Evolutionary conservation across 1,140 invertebrate species (phyloP), one percentile per base, ranked within the genome.

Genomic region (Propsilocerus akamusi): DNA sequence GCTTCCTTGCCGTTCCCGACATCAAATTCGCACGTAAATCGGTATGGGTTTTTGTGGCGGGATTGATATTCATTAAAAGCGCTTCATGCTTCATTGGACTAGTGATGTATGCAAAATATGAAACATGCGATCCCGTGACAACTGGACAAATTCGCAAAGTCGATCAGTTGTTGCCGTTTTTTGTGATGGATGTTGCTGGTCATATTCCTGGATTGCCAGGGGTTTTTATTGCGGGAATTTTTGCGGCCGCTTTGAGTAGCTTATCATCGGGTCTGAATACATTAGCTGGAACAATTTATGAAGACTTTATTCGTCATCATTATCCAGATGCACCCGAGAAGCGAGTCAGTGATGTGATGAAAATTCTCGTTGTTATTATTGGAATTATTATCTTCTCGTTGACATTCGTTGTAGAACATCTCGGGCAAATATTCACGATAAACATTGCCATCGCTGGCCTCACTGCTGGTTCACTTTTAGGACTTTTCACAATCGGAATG

Each of bases 221-320:
- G 46, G 58, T 84, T n/a, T 81, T 84, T 60, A 68, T 83, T 1
- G 75, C 80, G 12, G 76, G 77, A 49, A 68, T 84, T 5, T 81
- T 81, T 54, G 77, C 76, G 55, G 80, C 79, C 5, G 76, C 75
- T 12, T 62, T 84, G 25, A 80, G 64, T 2, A 65, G 65, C 11
- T 58, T 67, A 58, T 67, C 64, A 30, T 59, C 64, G 6, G 55
- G 51, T 23, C 57, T 77, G 12, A 77, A 76, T 54, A 72, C 73
- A 4, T 54, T 75, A 22, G 65, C 74, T 8, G 74, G 72, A 1
- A 72, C 71, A 0, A 68, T 74, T 48, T 72, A 72, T 55, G 69
- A 77, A 51, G 74, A 76, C 59, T 71, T 74, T 53, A 58, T 76
- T 4, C 64, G 66, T 46, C 59, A 56, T 7, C 64, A 57, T 53